A percentile compares a stretch with the other conserved stretches of the same genome.
These are phyloP conservation scores for Styela clava DNA, from an alignment of 23 tunicate genomes.

Conservation along the genomic window DNA sequence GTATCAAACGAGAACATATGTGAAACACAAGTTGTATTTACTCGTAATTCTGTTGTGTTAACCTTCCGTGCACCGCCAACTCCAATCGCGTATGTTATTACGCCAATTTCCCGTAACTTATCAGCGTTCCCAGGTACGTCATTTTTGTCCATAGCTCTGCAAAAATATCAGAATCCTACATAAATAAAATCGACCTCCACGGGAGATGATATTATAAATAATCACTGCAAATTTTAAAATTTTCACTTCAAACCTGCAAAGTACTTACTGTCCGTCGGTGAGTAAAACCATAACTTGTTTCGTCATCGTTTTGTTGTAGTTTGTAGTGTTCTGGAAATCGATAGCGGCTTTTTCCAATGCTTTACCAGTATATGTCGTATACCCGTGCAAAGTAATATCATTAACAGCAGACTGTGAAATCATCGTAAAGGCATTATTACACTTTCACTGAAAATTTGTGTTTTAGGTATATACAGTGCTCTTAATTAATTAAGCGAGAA, in stretches of 20 bases:
- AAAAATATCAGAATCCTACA: background rate
- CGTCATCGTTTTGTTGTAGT: background rate
- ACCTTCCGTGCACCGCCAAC: background rate
- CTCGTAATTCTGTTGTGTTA: background rate
- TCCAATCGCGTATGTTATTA: background rate
- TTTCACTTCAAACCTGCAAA: too few relatives aligned
- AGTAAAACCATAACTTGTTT: conserved; percentile 12
- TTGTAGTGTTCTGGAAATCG: background rate
- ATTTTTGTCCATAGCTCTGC: background rate
- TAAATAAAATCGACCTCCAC: too few relatives aligned
- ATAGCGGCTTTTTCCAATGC: background rate
- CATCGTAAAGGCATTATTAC: too few relatives aligned
- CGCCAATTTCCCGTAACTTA: background rate
- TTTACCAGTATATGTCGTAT: conserved; percentile 6
- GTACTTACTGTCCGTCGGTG: conserved; percentile 12
- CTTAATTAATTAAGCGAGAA: too few relatives aligned
- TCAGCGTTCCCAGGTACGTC: background rate
- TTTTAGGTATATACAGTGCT: too few relatives aligned
- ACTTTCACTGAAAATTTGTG: too few relatives aligned
- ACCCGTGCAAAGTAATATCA: background rate
- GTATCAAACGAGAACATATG: too few relatives aligned
- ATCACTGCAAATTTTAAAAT: too few relatives aligned
- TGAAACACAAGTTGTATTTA: too few relatives aligned
- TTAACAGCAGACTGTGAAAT: background rate
- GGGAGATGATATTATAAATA: too few relatives aligned